phyloP scores from a whole-genome alignment of 2,797 vertebrate genomes.

The Mormyrus proboscirostris region DNA sequence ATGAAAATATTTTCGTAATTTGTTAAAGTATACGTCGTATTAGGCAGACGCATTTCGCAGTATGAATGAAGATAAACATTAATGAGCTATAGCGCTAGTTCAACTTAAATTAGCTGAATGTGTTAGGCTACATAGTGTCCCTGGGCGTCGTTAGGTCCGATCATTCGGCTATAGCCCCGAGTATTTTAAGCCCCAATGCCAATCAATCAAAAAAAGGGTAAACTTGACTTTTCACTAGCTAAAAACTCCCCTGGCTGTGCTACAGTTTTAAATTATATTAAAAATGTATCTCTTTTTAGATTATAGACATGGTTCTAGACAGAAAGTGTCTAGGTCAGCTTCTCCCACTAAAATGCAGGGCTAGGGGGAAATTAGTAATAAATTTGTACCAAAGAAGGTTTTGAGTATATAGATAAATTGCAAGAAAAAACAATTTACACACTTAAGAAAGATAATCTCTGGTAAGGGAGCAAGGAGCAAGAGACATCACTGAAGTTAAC shows the following conservation, averaged over 20 bases:
- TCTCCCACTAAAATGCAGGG: background rate
- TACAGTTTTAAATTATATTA: background rate
- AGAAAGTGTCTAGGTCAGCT: background rate
- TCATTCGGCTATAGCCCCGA: too few species aligned
- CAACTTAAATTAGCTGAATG: background rate
- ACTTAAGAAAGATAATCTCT: background rate
- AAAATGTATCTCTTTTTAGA: background rate
- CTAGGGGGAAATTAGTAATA: background rate
- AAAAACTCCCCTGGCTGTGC: background rate
- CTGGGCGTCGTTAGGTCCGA: too few species aligned
- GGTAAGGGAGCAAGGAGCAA: background rate
- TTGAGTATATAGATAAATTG: background rate
- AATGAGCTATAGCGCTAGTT: background rate
- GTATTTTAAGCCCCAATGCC: too few species aligned
- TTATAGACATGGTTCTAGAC: background rate
- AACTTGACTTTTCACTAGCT: too few species aligned
- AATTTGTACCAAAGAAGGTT: background rate
- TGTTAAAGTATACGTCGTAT: background rate
- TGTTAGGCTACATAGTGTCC: background rate
- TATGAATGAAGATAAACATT: background rate
- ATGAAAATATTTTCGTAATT: background rate
- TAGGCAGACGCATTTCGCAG: background rate
- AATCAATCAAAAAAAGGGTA: too few species aligned
- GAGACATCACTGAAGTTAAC: background rate
- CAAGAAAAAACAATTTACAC: background rate